Base-by-base conservation (phyloP, 2,888 invertebrate genomes). In the Elmis aenea region DNA sequence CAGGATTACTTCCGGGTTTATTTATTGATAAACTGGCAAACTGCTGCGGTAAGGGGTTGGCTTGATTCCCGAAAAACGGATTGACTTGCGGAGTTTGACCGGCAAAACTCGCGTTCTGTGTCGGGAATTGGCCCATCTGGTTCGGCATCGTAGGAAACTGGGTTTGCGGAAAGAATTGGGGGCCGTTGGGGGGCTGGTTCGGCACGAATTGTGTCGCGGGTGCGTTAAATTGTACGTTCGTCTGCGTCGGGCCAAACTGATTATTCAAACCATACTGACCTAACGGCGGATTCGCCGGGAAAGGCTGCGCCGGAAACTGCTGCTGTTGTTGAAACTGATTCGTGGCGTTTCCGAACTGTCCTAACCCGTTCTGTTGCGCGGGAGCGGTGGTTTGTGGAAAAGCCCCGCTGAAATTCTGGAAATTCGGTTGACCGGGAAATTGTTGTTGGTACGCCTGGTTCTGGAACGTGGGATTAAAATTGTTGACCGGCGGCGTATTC, bases 401-500 rank as follows among this genome's bases (percentile, higher is more conserved):
- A 14, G 39, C 45, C 26, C 38, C 34, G n/a, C 26, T 23, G 26
- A 46, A 54, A 31, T 43, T 44, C 22, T 42, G 46, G 32, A 47
- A 50, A 33, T 33, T 36, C 24, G 45, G 48, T 16, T 45, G 42
- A 42, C 35, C 15, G 51, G 46, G 35, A 52, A 49, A 31, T 45
- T 39, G 2, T 39, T 33, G 14, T 33, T 46, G 26, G 33, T 31
- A 33, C 48, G 46, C 33, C 22, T 51, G 42, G 38, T 47, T 52
- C 16, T 44, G 51, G 41, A 32, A 46, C 30, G 52, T 55, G 31
- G 57, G 53, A 34, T 55, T 59, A 28, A 61, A 59, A 42, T 57
- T 62, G 32, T 54, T 55, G 26, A 63, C 58, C 23, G 68, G 66
- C 35, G 77, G 79, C 1, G 79, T 73, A 56, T 80, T 81, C 49